Evolutionary conservation across 1,140 invertebrate genomes (phyloP).

Genomic region (Scaptodrosophila lebanonensis): DNA sequence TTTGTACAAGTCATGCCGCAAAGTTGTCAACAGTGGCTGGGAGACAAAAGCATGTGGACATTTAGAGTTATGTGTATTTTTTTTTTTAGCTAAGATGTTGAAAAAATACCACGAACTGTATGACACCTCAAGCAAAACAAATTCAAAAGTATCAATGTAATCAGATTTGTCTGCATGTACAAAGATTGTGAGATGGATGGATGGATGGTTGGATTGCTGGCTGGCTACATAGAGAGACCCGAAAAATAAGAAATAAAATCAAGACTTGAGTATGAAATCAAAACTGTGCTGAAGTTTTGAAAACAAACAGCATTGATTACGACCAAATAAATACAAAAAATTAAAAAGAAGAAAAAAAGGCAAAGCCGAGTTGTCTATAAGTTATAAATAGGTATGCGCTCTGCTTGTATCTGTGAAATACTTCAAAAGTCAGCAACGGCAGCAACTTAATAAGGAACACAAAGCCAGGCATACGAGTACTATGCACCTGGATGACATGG

Average conservation of each 20-base stretch:
- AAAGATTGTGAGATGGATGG: no score
- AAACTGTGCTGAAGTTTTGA: constrained; percentile 25
- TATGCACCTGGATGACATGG: constrained; percentile 26
- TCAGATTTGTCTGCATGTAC: constrained; percentile 64
- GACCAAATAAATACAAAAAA: constrained; percentile 13
- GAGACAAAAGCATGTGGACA: background rate
- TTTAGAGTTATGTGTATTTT: constrained; percentile 5
- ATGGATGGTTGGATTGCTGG: no score
- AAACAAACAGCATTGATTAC: constrained; percentile 53
- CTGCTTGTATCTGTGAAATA: no score
- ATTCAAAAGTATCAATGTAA: constrained; percentile 64
- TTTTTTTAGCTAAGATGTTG: constrained; percentile 35
- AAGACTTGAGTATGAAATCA: constrained; percentile 8
- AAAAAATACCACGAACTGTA: constrained; percentile 8
- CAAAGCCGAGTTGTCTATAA: background rate
- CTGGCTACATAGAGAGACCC: no score
- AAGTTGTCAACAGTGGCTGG: constrained; percentile 54
- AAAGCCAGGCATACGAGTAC: constrained; percentile 5
- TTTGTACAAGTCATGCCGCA: constrained; percentile 59
- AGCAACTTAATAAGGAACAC: constrained; percentile 43
- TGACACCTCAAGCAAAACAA: constrained; percentile 42
- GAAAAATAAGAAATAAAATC: background rate
- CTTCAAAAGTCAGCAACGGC: background rate
- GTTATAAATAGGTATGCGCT: no score
- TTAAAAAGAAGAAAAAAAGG: background rate